Percentiles rank a stretch among this genome's conserved stretches.
Evolutionary conservation across 2,888 invertebrate species (phyloP).

Genomic region (Cecidostiba fungosa): DNA sequence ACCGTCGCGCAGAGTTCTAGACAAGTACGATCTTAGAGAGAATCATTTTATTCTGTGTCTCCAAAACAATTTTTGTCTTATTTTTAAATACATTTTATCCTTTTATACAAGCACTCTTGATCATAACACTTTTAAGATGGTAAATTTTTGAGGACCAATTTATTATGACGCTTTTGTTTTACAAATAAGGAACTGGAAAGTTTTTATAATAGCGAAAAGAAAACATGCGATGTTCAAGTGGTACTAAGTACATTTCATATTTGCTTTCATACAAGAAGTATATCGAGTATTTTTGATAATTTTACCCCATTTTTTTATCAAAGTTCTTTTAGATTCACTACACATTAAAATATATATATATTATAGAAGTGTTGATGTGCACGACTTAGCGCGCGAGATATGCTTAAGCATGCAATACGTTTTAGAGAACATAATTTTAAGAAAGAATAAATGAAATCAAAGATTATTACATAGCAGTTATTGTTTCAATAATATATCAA

Average conservation of each 20-base stretch:
- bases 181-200: slow-evolving; percentile 33
- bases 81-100: slow-evolving; percentile 27
- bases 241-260: slow-evolving; percentile 35
- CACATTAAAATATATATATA: not conserved
- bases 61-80: not conserved
- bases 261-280: slow-evolving; percentile 44
- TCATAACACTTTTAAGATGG: slow-evolving; percentile 33
- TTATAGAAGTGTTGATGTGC: slow-evolving; percentile 1
- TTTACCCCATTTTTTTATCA: slow-evolving; percentile 52
- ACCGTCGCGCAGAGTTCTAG: slow-evolving; percentile 11
- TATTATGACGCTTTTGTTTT: slow-evolving; percentile 50
- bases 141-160: slow-evolving; percentile 56
- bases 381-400: slow-evolving; percentile 19
- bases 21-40: slow-evolving; percentile 5
- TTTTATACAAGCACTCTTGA: slow-evolving; percentile 39
- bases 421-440: slow-evolving; percentile 29
- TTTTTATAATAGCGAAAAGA: slow-evolving; percentile 37
- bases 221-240: slow-evolving; percentile 13
- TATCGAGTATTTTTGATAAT: slow-evolving; percentile 57
- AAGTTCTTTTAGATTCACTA: slow-evolving; percentile 37
- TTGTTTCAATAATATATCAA: slow-evolving; percentile 42
- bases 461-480: slow-evolving; percentile 41
- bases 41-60: slow-evolving; percentile 39
- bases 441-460: slow-evolving; percentile 46
- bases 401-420: slow-evolving; percentile 20